Conservation (phyloP, 2,113 vertebrate genomes). For the Rhineura floridana region DNA sequence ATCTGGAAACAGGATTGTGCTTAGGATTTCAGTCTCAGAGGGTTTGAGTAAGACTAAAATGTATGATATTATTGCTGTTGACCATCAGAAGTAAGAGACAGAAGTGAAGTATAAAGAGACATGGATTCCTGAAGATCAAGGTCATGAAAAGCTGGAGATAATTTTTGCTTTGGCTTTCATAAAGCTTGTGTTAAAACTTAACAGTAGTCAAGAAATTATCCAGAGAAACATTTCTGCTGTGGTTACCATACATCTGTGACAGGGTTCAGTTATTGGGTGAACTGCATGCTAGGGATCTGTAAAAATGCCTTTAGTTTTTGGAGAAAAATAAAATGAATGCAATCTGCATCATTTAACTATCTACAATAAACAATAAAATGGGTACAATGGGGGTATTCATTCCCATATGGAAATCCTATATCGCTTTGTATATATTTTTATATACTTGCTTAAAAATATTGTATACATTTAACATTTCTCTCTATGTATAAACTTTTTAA, state of each 20-base stretch:
- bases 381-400: conserved; percentile 61
- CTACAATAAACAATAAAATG: conserved; percentile 70
- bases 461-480: conserved; percentile 58
- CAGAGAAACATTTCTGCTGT: conserved; percentile 46
- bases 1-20: background rate
- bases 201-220: conserved; percentile 32
- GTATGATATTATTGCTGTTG: conserved; percentile 24
- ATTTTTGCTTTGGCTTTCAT: conserved; percentile 54
- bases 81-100: background rate
- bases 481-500: conserved; percentile 48
- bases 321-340: conserved; percentile 58
- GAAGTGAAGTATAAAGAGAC: conserved; percentile 35
- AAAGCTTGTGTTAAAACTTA: conserved; percentile 39
- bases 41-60: background rate
- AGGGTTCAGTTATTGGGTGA: conserved; percentile 58
- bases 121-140: conserved; percentile 44
- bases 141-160: conserved; percentile 35
- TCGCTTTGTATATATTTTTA: conserved; percentile 59
- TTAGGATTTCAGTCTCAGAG: background rate
- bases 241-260: conserved; percentile 19
- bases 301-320: conserved; percentile 58
- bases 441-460: conserved; percentile 60
- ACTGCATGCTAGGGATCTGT: conserved; percentile 54
- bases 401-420: conserved; percentile 65
- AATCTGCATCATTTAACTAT: conserved; percentile 64